A percentile compares a stretch with the other conserved stretches of the same genome.
Evolutionary conservation across 2,888 invertebrate genomes (phyloP).

Genomic region (Sinohyriopsis cumingii): DNA sequence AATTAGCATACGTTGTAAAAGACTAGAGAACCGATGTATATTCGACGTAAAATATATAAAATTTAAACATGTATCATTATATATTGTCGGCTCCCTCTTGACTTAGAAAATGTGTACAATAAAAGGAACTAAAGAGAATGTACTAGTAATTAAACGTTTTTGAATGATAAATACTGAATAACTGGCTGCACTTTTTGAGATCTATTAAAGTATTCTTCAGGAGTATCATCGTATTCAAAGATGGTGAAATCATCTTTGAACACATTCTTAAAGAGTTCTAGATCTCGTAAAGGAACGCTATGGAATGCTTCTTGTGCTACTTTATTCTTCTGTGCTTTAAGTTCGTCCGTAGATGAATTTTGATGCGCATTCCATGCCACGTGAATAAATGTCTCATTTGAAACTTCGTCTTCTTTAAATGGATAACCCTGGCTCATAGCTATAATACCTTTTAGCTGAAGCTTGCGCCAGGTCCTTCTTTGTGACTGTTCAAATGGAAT

Average conservation of each 20-base stretch:
- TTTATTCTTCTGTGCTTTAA: constrained; percentile 18
- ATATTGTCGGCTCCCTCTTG: too few relatives aligned
- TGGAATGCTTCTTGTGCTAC: constrained; percentile 28
- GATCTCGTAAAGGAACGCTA: constrained; percentile 17
- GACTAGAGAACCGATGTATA: too few relatives aligned
- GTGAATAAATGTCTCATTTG: constrained; percentile 21
- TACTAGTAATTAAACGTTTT: too few relatives aligned
- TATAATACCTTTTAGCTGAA: constrained; percentile 32
- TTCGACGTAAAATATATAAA: too few relatives aligned
- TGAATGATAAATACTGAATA: too few relatives aligned
- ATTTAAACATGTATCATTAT: too few relatives aligned
- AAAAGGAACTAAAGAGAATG: too few relatives aligned
- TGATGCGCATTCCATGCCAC: constrained; percentile 19
- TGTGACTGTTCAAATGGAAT: constrained; percentile 31
- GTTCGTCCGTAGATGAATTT: constrained; percentile 8
- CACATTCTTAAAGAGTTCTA: constrained; percentile 19
- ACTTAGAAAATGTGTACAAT: too few relatives aligned
- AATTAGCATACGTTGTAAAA: too few relatives aligned
- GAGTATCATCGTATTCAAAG: constrained; percentile 26
- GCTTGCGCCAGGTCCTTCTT: constrained; percentile 29
- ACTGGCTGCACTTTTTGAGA: too few relatives aligned
- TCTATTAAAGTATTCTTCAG: constrained; percentile 6
- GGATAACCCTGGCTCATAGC: constrained; percentile 8
- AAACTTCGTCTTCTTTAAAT: constrained; percentile 1
- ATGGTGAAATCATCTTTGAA: constrained; percentile 23